These are phyloP conservation scores for Kuschelorhynchus macadamiae DNA, from an alignment of 2,888 invertebrate species.

Conservation along the genomic window DNA sequence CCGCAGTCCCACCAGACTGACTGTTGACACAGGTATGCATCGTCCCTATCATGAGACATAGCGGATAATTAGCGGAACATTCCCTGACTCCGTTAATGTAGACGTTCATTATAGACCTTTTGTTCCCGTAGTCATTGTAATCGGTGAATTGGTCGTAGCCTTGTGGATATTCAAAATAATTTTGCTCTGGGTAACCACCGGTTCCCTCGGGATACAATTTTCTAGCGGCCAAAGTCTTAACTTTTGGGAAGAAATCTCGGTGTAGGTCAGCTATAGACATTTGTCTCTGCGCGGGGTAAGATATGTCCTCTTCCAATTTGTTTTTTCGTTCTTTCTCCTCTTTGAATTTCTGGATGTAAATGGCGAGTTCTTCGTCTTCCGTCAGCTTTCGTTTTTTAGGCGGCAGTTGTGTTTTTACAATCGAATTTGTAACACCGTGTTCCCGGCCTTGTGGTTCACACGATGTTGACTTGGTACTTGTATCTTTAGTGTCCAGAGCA, in stretches of 20 bases:
- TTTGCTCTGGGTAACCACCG: not conserved
- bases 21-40: slow-evolving; percentile 21
- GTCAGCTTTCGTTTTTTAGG: slow-evolving; percentile 38
- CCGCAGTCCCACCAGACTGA: not conserved
- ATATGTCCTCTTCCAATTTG: slow-evolving; percentile 27
- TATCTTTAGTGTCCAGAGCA: not conserved
- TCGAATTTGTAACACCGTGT: not conserved
- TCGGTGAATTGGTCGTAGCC: slow-evolving; percentile 7
- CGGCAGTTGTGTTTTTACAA: slow-evolving; percentile 14
- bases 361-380: slow-evolving; percentile 27
- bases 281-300: slow-evolving; percentile 37
- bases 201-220: slow-evolving; percentile 35
- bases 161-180: slow-evolving; percentile 14
- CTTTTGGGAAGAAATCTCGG: slow-evolving; percentile 13
- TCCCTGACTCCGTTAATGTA: slow-evolving; percentile 29
- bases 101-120: slow-evolving; percentile 16
- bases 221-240: slow-evolving; percentile 36
- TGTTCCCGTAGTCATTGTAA: slow-evolving; percentile 19
- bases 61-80: slow-evolving; percentile 22
- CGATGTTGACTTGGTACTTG: not conserved
- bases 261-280: slow-evolving; percentile 45
- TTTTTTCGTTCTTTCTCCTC: slow-evolving; percentile 16
- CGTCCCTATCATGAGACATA: slow-evolving; percentile 21
- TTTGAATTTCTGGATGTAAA: slow-evolving; percentile 11
- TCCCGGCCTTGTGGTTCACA: not conserved